Evolutionary conservation across 2,888 invertebrate species (phyloP).

Genomic region (Molorchus minor): DNA sequence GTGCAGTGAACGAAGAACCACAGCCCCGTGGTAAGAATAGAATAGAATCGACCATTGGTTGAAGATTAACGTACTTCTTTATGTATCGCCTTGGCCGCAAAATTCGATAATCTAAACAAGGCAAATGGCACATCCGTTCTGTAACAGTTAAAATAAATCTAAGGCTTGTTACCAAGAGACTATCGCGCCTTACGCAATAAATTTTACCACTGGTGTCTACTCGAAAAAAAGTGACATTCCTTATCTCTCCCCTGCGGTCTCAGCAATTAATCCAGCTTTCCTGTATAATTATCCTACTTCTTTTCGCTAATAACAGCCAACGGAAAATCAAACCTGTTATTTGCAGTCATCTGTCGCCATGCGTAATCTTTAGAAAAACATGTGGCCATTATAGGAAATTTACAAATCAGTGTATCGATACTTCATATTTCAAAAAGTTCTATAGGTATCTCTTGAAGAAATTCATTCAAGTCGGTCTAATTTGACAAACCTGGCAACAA

Average conservation of each 20-base stretch:
- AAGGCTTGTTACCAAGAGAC: not conserved
- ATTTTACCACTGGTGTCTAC: not conserved
- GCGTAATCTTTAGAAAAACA: not conserved
- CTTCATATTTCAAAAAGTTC: too few relatives aligned
- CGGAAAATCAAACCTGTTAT: not conserved
- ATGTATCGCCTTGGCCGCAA: too few relatives aligned
- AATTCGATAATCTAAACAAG: too few relatives aligned
- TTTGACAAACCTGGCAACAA: not conserved
- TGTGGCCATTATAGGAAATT: too few relatives aligned
- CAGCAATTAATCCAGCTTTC: not conserved
- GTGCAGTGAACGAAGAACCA: too few relatives aligned
- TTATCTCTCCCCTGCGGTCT: conserved; percentile 1
- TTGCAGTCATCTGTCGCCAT: not conserved
- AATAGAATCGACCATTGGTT: too few relatives aligned
- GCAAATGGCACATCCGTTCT: too few relatives aligned
- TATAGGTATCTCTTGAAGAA: too few relatives aligned
- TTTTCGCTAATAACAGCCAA: conserved; percentile 9
- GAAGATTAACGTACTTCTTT: too few relatives aligned
- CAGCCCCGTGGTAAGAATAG: too few relatives aligned
- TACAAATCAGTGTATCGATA: too few relatives aligned
- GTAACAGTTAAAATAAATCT: too few relatives aligned
- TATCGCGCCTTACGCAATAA: not conserved
- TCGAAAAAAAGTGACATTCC: not conserved
- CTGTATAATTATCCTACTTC: conserved; percentile 10
- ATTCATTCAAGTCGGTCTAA: not conserved